Base-by-base conservation (phyloP, 1,140 invertebrate species). In the Chironomus striatipennis region DNA sequence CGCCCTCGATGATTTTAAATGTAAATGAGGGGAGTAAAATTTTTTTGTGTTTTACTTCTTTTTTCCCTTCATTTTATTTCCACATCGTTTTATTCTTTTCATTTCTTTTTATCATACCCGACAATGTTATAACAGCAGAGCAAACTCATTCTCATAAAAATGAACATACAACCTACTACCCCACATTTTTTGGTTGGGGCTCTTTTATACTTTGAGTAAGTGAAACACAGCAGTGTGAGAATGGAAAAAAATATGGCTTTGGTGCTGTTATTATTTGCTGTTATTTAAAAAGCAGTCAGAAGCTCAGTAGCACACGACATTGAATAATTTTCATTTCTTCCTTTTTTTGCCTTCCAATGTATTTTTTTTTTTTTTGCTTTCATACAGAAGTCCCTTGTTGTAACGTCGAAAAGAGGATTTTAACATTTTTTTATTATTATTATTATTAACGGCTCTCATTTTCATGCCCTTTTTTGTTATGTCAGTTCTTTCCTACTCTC, bases 381-480 rank as follows among this genome's bases (percentile, higher is more conserved):
- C 65, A 10, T 20, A 6, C n/a, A 70, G 65, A 18, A 70, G 65
- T 10, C 17, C 65, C 17, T 70, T 70, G 65, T 21, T 70, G 65
- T 70, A 20, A 70, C 7, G 20, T 18, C 8, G 18, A 70, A 70
- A 9, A 20, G 65, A 20, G 65, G 17, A 7, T 70, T 57, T 57
- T 57, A 57, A 57, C 65, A 70, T 70, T 70, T 10, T 70, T 70
- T 20, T 70, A 70, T 70, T 70, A 70, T 70, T 70, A 70, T 70
- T 70, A 70, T 70, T 70, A 70, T 70, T 70, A 70, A 70, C 65
- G 65, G 17, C 20, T 70, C 65, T 18, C 18, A 9, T 18, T 18
- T 21, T 57, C 47, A 57, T 9, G 17, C 65, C 18, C 65, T 18
- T 20, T 18, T 9, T 70, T 18, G 20, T 20, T 8, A 7, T 57